A percentile compares a stretch with the other conserved stretches of the same genome.
phyloP scores from a whole-genome alignment of 2,797 vertebrate genomes.

The Pipistrellus pipistrellus region DNA sequence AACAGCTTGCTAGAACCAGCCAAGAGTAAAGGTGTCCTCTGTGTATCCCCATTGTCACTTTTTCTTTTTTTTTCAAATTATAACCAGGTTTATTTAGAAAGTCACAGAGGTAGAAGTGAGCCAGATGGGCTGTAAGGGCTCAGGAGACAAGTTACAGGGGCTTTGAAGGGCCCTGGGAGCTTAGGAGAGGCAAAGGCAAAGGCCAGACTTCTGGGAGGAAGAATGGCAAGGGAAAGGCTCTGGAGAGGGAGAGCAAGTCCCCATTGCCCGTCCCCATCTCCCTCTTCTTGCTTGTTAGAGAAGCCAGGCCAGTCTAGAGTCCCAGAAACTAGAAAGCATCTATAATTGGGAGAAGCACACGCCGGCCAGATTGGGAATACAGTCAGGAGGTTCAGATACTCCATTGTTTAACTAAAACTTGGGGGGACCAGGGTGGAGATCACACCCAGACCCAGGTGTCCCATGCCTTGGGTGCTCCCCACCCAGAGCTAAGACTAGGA shows the following conservation, averaged over 20 bases:
- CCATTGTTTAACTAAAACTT: not conserved
- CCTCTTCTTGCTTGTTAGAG: not conserved
- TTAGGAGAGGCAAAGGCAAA: not conserved
- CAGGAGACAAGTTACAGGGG: not conserved
- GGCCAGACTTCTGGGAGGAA: not conserved
- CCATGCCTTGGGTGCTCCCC: not conserved
- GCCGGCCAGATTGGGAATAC: not conserved
- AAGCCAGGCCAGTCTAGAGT: not conserved
- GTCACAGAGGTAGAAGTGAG: not conserved
- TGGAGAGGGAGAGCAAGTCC: not conserved
- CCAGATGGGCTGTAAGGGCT: not conserved
- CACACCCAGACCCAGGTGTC: not conserved
- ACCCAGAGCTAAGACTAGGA: no score
- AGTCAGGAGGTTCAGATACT: not conserved
- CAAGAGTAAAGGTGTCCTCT: not conserved
- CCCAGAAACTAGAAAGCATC: constrained; percentile 16
- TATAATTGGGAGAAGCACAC: not conserved
- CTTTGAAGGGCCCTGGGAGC: not conserved
- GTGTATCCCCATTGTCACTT: not conserved
- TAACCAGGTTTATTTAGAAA: not conserved
- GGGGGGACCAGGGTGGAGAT: not conserved
- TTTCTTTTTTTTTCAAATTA: not conserved
- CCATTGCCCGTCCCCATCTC: not conserved
- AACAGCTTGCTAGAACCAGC: not conserved
- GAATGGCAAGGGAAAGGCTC: not conserved